Evolutionary conservation across 1,140 invertebrate species (phyloP).

Genomic region (Orius insidiosus): DNA sequence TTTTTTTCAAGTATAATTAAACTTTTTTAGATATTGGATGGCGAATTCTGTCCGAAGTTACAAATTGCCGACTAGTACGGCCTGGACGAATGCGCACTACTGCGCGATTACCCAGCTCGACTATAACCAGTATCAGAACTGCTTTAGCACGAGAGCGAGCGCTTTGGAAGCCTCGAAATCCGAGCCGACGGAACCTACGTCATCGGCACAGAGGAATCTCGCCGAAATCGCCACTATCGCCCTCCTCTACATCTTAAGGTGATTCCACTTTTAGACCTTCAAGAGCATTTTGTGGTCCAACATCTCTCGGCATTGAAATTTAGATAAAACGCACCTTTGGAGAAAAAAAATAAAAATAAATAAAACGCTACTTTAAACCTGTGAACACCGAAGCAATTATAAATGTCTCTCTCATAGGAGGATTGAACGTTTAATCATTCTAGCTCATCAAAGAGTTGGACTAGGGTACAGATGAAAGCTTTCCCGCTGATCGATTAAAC

Average conservation of each 20-base stretch:
- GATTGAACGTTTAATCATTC: too few species aligned
- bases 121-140: conserved; percentile 49
- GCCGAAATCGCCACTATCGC: not conserved
- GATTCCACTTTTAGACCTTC: too few species aligned
- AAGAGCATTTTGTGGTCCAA: too few species aligned
- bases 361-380: too few species aligned
- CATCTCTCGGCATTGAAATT: too few species aligned
- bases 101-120: conserved; percentile 67
- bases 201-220: not conserved
- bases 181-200: not conserved
- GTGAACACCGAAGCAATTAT: too few species aligned
- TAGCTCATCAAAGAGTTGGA: too few species aligned
- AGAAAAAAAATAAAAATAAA: too few species aligned
- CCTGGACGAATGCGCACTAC: conserved; percentile 46
- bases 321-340: too few species aligned
- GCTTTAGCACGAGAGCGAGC: conserved; percentile 52
- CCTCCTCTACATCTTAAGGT: not conserved
- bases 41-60: conserved; percentile 47
- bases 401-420: too few species aligned
- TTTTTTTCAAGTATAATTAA: not conserved
- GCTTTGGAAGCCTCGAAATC: conserved; percentile 32
- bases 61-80: conserved; percentile 44
- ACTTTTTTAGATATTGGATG: conserved; percentile 43
- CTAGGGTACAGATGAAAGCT: too few species aligned
- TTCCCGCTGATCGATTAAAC: too few species aligned